phyloP scores from a whole-genome alignment of 2,113 vertebrate species.

The Trogon melanurus region DNA sequence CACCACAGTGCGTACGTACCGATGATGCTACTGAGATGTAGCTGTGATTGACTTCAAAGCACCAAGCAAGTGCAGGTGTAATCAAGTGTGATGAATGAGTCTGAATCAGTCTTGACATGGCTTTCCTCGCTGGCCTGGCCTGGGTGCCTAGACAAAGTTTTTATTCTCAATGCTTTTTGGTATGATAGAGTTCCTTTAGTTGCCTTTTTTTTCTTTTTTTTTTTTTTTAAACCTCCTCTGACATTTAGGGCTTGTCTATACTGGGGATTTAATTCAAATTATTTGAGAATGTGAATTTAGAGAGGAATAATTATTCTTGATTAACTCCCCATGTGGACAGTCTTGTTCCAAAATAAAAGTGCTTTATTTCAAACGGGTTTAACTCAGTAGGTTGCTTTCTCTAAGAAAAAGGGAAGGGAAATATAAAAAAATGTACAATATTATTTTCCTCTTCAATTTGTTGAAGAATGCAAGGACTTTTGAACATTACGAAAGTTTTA shows the following conservation, averaged over 20 bases:
- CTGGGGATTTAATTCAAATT: conserved; percentile 56
- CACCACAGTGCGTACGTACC: accelerated
- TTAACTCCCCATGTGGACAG: conserved; percentile 38
- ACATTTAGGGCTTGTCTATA: conserved; percentile 30
- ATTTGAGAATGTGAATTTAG: conserved; percentile 47
- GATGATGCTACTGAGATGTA: neutral
- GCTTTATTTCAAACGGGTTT: conserved; percentile 16
- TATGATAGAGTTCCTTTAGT: neutral
- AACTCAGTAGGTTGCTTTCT: conserved; percentile 4
- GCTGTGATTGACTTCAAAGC: neutral
- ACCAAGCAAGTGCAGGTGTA: neutral
- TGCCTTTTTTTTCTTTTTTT: neutral
- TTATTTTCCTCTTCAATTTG: neutral
- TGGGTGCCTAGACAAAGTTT: neutral
- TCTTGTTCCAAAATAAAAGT: conserved; percentile 46
- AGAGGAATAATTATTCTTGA: conserved; percentile 59
- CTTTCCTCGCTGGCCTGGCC: neutral
- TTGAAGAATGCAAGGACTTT: conserved; percentile 2
- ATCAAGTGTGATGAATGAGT: neutral
- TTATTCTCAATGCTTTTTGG: neutral
- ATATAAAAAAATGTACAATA: neutral
- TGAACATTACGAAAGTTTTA: conserved; percentile 18
- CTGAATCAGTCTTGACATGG: neutral
- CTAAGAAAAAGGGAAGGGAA: neutral
- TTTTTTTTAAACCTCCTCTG: conserved; percentile 17